Evolutionary conservation across 2,797 vertebrate species (phyloP), one percentile per base, ranked within the genome.

Genomic region (Pristis pectinata): DNA sequence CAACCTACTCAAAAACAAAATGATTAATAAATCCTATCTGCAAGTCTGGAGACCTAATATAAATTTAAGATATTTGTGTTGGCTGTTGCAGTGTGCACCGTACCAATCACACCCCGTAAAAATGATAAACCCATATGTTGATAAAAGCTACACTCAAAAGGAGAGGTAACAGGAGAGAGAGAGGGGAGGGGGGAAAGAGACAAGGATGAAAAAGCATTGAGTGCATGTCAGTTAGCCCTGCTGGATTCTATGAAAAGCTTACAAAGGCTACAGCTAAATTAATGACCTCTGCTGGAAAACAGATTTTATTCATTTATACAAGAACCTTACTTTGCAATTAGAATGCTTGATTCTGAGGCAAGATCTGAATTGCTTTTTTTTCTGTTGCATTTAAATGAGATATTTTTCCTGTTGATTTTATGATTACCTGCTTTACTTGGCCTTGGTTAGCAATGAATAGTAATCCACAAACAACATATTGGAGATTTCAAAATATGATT

Each of bases 391-490:
- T 56, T 94, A 34, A 34, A 44, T 93, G 0, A 94, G 44, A 44
- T 22, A 72, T 76, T 94, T 72, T 94, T 94, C 44, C n/a, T 19
- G 94, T 76, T 94, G 70, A 94, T 94, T 72, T 76, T 41, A 67
- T 24, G 37, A 44, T 70, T 44, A 70, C n/a, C 44, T 74, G 44
- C 15, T 56, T 34, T 94, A 8, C 30, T 94, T 94, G 24, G 53
- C 41, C 30, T 76, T 94, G 70, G 41, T 76, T 74, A n/a, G 27
- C 44, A 74, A n/a, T 94, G 70, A 49, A 19, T 76, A 53, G 27
- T 6, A 72, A 56, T n/a, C 61, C 91, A 53, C 67, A 93, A 74
- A 27, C 67, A 72, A 49, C 24, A 13, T 30, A 93, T 49, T n/a
- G 64, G 64, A 44, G 91, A 93, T 93, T 53, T 93, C 91, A 93